Conservation (phyloP, 2,888 invertebrate genomes). For the Nemoura dubitans region DNA sequence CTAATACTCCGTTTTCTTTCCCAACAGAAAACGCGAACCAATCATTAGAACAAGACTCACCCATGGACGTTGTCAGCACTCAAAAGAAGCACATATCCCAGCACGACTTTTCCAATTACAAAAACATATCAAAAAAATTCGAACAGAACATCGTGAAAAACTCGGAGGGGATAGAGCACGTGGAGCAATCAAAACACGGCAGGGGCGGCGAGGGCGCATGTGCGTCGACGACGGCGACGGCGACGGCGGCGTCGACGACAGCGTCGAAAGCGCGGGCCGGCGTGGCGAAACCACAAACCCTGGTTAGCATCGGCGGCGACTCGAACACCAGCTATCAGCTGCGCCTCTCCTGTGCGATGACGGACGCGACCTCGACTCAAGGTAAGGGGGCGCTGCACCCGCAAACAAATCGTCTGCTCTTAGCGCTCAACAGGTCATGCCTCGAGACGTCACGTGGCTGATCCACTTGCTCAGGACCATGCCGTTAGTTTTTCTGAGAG, state of each 20-base stretch:
- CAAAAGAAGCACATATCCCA: slow-evolving; percentile 14
- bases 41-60: not conserved
- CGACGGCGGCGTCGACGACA: not conserved
- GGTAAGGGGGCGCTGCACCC: not conserved
- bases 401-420: not conserved
- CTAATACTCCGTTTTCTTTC: not conserved
- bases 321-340: not conserved
- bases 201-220: slow-evolving; percentile 14
- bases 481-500: too few relatives aligned
- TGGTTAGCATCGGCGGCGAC: not conserved
- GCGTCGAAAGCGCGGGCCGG: not conserved
- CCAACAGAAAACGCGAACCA: not conserved
- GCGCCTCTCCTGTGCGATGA: not conserved
- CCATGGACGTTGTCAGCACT: not conserved
- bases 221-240: not conserved
- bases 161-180: not conserved
- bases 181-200: not conserved
- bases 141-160: slow-evolving; percentile 8
- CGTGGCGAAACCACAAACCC: slow-evolving; percentile 16
- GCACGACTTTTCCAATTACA: slow-evolving; percentile 17
- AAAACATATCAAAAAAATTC: slow-evolving; percentile 23
- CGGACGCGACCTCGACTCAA: not conserved
- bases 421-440: not conserved
- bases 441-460: too few relatives aligned
- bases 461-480: too few relatives aligned